Base-by-base conservation (phyloP, 2,888 invertebrate genomes). In the Helicoverpa assulta region DNA sequence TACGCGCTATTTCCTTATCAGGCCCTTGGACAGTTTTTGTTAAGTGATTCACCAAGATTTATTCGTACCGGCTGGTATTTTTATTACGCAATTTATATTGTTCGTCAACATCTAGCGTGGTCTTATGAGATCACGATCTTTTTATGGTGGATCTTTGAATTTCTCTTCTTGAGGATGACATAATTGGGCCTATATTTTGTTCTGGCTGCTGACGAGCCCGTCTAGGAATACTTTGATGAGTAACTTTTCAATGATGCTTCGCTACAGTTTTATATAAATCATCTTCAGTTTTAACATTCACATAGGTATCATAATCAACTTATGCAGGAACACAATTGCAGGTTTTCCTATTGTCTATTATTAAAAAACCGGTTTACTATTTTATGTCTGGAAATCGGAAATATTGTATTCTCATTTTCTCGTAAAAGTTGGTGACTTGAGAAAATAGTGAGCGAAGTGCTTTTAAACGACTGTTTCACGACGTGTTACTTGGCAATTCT, bases 1-100 rank as follows among this genome's bases (percentile, higher is more conserved):
- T 85, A 77, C 86, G 50, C 58, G 65, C 69, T 37, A 81, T 70
- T 85, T 85, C 83, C 85, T 82, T 83, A 82, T 84, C 78, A 81
- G 53, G 75, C 82, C 74, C 79, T 81, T 78, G 81, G 61, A 68
- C 62, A 21, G 57, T 79, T 79, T 74, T 68, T 77, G 60, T 64
- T 58, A 75, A 74, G 40, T 67, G 79, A 74, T 74, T 75, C 76
- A 62, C 52, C 50, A 55, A 59, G 52, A 75, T 59, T 78, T 75
- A 79, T 68, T 59, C 33, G 29, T 12, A 61, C 75, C 57, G 61
- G 61, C 61, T 67, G 53, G 43, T 21, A 26, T 74, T 67, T 74
- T 75, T 16, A 61, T 51, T 61, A 56, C 51, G 54, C 54, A 78
- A 65, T 67, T 78, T 53, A 47, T 73, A 52, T 73, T 57, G 21